A percentile compares a stretch with the other conserved stretches of the same genome.
These are phyloP conservation scores for Zeus faber DNA, from an alignment of 2,113 vertebrate species.

Conservation along the genomic window DNA sequence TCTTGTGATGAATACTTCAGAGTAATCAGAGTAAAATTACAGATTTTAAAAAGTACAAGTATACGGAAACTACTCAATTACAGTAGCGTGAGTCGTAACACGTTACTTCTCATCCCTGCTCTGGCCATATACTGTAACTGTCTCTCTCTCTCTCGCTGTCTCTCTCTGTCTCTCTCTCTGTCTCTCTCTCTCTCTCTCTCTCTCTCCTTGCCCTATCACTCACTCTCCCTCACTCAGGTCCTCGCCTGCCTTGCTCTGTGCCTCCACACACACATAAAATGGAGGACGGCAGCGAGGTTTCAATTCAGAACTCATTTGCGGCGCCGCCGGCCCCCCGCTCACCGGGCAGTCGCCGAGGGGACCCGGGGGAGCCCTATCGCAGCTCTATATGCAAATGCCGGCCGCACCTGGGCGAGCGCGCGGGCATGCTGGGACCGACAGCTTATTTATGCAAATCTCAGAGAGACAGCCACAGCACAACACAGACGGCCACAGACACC, in stretches of 20 bases:
- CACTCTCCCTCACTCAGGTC: conserved; percentile 55
- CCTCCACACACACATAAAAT: conserved; percentile 64
- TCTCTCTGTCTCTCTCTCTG: not conserved
- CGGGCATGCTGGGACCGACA: conserved; percentile 90
- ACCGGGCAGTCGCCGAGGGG: conserved; percentile 94
- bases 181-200: conserved; percentile 39
- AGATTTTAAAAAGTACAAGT: too few species aligned
- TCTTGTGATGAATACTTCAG: too few species aligned
- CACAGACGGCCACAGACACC: conserved; percentile 85
- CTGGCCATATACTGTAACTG: conserved; percentile 43
- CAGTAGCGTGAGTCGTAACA: not conserved
- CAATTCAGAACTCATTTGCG: conserved; percentile 98
- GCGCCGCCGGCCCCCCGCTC: conserved; percentile 83
- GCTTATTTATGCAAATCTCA: conserved; percentile 99
- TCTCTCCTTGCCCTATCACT: conserved; percentile 34
- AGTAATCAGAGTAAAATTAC: too few species aligned
- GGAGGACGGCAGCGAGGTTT: conserved; percentile 81
- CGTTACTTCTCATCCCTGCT: conserved; percentile 32
- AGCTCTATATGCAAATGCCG: conserved; percentile 99
- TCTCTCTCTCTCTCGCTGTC: not conserved
- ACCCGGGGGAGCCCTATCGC: conserved; percentile 96
- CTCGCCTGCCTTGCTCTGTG: conserved; percentile 48
- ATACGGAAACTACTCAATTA: conserved; percentile 3
- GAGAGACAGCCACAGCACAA: conserved; percentile 82
- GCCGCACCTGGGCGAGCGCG: conserved; percentile 97